Evolutionary conservation across 2,888 invertebrate genomes (phyloP).

Genomic region (Polyploca ridens): DNA sequence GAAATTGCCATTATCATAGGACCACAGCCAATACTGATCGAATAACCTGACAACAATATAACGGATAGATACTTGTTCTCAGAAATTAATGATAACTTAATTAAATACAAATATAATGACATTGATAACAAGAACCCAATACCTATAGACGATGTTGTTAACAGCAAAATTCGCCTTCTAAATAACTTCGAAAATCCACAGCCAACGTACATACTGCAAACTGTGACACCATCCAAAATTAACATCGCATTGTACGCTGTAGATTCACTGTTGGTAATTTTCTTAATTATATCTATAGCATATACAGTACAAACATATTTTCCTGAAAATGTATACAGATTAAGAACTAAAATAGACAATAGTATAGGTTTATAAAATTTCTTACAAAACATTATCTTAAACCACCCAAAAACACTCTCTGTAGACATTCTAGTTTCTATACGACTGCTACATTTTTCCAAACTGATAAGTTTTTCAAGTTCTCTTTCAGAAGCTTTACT

Average conservation of each 20-base stretch:
- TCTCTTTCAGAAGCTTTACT: slow-evolving; percentile 29
- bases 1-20: neutral
- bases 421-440: neutral
- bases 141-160: neutral
- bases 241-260: neutral
- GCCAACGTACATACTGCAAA: neutral
- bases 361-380: neutral
- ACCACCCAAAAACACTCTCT: neutral
- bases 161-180: neutral
- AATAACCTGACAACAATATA: neutral
- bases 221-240: neutral
- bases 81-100: neutral
- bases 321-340: neutral
- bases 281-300: neutral
- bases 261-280: slow-evolving; percentile 8
- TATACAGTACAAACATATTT: neutral
- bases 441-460: slow-evolving; percentile 12
- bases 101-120: neutral
- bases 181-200: neutral
- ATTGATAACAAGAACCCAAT: neutral
- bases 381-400: no score
- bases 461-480: slow-evolving; percentile 34
- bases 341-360: neutral
- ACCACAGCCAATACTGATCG: neutral
- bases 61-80: neutral